Percentiles rank a stretch among this genome's conserved stretches.
Conservation (phyloP, 2,113 vertebrate genomes). For the Struthio camelus region DNA sequence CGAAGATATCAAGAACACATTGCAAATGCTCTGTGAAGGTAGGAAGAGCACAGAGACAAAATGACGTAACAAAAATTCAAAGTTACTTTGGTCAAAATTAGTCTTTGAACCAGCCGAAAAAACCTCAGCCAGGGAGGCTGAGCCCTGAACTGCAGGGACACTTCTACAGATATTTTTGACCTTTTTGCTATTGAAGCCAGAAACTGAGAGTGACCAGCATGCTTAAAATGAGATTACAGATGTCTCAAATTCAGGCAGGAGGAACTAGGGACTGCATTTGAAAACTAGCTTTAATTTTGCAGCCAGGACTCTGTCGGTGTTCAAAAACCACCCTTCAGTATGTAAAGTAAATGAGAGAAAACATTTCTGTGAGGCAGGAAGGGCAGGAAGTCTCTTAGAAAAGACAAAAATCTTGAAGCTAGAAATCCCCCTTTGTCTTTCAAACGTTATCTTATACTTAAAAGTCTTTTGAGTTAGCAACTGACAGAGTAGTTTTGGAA, state of each 20-base stretch:
- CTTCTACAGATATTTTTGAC: background rate
- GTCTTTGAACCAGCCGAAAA: background rate
- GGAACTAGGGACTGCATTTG: background rate
- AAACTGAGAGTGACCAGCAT: background rate
- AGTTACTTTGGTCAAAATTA: background rate
- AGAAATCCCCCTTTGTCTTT: background rate
- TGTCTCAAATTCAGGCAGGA: rapidly evolving
- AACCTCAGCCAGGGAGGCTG: rapidly evolving
- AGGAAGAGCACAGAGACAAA: background rate
- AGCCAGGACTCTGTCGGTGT: background rate
- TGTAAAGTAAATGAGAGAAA: background rate
- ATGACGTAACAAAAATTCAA: rapidly evolving
- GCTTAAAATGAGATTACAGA: background rate
- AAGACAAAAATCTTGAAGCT: background rate
- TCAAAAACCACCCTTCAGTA: background rate
- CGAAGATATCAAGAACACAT: background rate
- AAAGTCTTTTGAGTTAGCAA: background rate
- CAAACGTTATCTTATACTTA: background rate
- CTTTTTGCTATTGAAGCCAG: background rate
- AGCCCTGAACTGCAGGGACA: background rate
- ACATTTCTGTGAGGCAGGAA: background rate
- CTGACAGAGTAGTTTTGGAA: background rate
- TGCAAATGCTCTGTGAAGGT: background rate
- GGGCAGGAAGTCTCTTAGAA: background rate
- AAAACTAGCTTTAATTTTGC: background rate